Base-by-base conservation (phyloP, 2,888 invertebrate genomes). In the Athalia cordata region DNA sequence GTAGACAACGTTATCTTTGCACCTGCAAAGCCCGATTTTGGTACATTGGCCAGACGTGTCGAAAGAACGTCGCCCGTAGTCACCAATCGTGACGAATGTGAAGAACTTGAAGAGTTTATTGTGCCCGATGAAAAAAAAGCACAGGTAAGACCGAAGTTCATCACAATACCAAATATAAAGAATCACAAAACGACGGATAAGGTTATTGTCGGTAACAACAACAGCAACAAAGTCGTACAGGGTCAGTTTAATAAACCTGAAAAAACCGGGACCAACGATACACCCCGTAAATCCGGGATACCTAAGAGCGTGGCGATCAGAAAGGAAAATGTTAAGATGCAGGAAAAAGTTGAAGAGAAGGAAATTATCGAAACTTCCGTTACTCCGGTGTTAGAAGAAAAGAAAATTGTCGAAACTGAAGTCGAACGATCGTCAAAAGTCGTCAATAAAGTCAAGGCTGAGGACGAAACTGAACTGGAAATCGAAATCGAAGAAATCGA, bases 1-100 rank as follows among this genome's bases (percentile, higher is more conserved):
- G 87, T 90, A 1, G 89, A 89, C 78, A 90, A 90, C 77, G 84
- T 90, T 3, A 90, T 90, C 68, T 88, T 90, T 62, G 89, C 89
- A 0, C 90, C 90, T 0, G 89, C 90, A 77, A 90, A 90, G 62
- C 86, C 88, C 13, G 84, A 84, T 3, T 52, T 81, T 47, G 52
- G 62, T 0, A 78, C 83, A 0, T 29, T 29, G 29, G 80, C 81
- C n/a, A 81, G 83, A 59, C 80, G 82, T 78, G 83, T 82, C 67
- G 81, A 82, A 45, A 81, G 79, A 70, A 80, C 80, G 0, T 55
- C 50, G 8, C 45, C 64, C 47, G 13, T 15, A 50, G 67, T 72
- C 61, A 61, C 67, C 45, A 52, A 55, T 6, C 29, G 72, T 29
- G 70, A 72, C 9, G n/a, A 78, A 9, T 3, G 6, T 9, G 13